These are phyloP conservation scores for Shinisaurus crocodilurus DNA, from an alignment of 2,113 vertebrate genomes.

Conservation along the genomic window DNA sequence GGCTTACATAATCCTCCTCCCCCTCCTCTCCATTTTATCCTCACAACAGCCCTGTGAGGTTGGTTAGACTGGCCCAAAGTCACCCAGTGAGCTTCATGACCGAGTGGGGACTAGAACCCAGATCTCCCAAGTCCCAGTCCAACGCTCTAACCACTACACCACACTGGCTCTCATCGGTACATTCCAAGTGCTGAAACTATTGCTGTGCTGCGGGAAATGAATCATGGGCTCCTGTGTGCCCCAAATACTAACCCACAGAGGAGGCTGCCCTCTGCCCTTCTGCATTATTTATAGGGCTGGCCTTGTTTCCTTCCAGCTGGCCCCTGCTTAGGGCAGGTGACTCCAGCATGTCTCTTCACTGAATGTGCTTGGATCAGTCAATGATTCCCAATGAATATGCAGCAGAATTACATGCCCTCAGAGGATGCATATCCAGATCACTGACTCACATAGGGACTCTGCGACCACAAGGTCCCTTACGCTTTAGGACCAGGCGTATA, in stretches of 20 bases:
- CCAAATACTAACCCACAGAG: not conserved
- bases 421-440: not conserved
- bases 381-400: not conserved
- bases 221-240: not conserved
- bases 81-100: too few relatives aligned
- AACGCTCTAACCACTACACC: too few relatives aligned
- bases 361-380: not conserved
- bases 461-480: too few relatives aligned
- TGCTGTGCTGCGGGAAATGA: not conserved
- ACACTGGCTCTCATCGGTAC: too few relatives aligned
- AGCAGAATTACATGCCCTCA: not conserved
- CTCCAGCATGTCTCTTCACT: not conserved
- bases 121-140: too few relatives aligned
- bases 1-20: too few relatives aligned
- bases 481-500: too few relatives aligned
- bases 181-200: not conserved
- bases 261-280: not conserved
- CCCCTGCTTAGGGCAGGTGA: not conserved
- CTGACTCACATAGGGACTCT: not conserved
- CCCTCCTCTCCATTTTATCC: too few relatives aligned
- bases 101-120: too few relatives aligned
- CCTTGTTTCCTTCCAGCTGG: not conserved
- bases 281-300: not conserved
- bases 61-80: too few relatives aligned
- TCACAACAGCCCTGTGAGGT: too few relatives aligned